phyloP scores from a whole-genome alignment of 2,888 invertebrate species.

The Galeruca laticollis region DNA sequence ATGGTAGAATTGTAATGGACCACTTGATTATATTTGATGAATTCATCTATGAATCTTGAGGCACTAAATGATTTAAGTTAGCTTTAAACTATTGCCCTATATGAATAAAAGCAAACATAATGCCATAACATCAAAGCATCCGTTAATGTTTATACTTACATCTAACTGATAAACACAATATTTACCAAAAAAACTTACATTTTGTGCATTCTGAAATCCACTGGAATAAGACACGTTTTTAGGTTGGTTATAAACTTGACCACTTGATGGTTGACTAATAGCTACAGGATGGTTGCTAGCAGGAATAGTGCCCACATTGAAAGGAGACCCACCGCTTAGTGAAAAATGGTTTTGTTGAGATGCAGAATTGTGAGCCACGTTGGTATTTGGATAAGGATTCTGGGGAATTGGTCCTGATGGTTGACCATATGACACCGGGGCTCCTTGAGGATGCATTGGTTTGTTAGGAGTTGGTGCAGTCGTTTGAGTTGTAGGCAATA shows the following conservation, averaged over 20 bases:
- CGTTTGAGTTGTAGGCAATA: slow-evolving; percentile 68
- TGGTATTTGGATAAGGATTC: slow-evolving; percentile 53
- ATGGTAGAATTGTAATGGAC: no score
- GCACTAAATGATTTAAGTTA: no score
- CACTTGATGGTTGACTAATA: slow-evolving; percentile 52
- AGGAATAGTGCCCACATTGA: slow-evolving; percentile 55
- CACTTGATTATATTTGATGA: no score
- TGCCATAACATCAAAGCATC: no score
- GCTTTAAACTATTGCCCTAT: no score
- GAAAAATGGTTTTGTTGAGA: slow-evolving; percentile 59
- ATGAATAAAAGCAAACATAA: no score
- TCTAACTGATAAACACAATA: no score
- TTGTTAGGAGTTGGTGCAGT: slow-evolving; percentile 55
- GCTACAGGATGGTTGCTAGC: slow-evolving; percentile 61
- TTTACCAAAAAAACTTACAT: slow-evolving; percentile 50
- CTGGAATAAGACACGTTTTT: slow-evolving; percentile 58
- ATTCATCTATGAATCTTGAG: no score
- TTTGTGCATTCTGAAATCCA: slow-evolving; percentile 58
- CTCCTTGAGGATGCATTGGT: slow-evolving; percentile 61
- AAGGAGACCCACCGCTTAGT: slow-evolving; percentile 57
- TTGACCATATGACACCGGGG: slow-evolving; percentile 56
- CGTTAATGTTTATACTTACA: no score
- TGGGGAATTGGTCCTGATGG: slow-evolving; percentile 59
- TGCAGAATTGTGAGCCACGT: slow-evolving; percentile 54
- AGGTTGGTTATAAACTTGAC: slow-evolving; percentile 54